Evolutionary conservation across 2,888 invertebrate genomes (phyloP).

Genomic region (Ectemnius cavifrons): DNA sequence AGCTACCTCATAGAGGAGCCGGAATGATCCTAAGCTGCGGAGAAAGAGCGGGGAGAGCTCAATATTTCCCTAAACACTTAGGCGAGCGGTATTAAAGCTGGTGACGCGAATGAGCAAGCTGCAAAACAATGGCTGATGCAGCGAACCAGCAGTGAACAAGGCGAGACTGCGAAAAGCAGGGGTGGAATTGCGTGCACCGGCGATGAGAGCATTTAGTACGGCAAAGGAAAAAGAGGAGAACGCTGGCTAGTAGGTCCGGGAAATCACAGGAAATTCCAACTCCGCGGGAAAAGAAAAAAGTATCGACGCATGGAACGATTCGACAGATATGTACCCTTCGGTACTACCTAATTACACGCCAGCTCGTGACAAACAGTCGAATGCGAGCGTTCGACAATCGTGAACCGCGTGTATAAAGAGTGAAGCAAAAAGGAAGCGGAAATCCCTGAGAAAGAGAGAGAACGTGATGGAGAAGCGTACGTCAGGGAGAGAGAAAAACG

Average conservation of each 20-base stretch:
- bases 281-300: conserved; percentile 1
- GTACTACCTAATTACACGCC: conserved; percentile 23
- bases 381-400: conserved; percentile 5
- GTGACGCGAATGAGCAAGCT: conserved; percentile 35
- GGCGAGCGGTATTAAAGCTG: conserved; percentile 36
- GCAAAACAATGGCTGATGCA: too few relatives aligned
- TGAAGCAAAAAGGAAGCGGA: not conserved
- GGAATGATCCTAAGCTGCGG: too few relatives aligned
- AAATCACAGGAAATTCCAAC: conserved; percentile 25
- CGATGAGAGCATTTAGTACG: conserved; percentile 25
- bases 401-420: not conserved
- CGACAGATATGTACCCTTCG: conserved; percentile 10
- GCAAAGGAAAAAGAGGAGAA: conserved; percentile 29
- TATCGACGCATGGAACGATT: conserved; percentile 2
- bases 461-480: not conserved
- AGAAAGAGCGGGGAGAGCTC: conserved; percentile 5
- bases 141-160: conserved; percentile 22
- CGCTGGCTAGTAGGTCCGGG: not conserved
- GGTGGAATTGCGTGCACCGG: conserved; percentile 32
- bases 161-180: conserved; percentile 3
- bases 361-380: not conserved
- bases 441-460: not conserved
- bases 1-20: too few relatives aligned
- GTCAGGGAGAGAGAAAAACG: not conserved
- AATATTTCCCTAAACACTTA: conserved; percentile 40